Evolutionary conservation across 2,888 invertebrate genomes (phyloP).

Genomic region (Drosophila atripex): DNA sequence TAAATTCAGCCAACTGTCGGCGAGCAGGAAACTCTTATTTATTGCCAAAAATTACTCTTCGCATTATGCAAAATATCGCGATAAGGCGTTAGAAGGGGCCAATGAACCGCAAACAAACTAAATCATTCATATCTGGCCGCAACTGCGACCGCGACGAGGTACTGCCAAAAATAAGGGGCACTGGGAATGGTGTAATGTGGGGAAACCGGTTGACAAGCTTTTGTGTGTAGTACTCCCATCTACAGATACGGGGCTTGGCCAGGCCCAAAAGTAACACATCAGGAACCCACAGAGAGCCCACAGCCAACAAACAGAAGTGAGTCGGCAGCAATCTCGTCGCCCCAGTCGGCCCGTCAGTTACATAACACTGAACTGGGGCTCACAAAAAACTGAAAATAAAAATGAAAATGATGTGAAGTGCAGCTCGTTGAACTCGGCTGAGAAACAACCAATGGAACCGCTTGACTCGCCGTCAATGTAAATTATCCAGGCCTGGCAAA

Average conservation of each 20-base stretch:
- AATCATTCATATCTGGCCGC: slow-evolving; percentile 64
- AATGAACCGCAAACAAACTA: slow-evolving; percentile 65
- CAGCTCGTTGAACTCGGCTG: slow-evolving; percentile 30
- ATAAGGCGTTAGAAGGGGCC: slow-evolving; percentile 63
- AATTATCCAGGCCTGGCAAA: slow-evolving; percentile 26
- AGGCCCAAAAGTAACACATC: slow-evolving; percentile 69
- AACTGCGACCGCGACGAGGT: slow-evolving; percentile 24
- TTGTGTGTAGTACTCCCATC: slow-evolving; percentile 49
- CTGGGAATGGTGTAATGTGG: slow-evolving; percentile 59
- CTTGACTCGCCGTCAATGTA: slow-evolving; percentile 33
- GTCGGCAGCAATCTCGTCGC: slow-evolving; percentile 61
- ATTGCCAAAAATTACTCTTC: slow-evolving; percentile 56
- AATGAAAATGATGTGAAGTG: slow-evolving; percentile 31
- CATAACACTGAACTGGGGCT: slow-evolving; percentile 38
- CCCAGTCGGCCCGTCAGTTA: slow-evolving; percentile 53
- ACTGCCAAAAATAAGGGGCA: slow-evolving; percentile 50
- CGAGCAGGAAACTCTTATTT: slow-evolving; percentile 47
- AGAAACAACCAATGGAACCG: slow-evolving; percentile 20
- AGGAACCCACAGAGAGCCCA: slow-evolving; percentile 29
- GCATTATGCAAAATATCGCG: slow-evolving; percentile 67
- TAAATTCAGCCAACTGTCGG: slow-evolving; percentile 25
- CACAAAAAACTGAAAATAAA: slow-evolving; percentile 3
- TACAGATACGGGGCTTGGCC: slow-evolving; percentile 35
- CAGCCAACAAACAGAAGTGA: slow-evolving; percentile 57
- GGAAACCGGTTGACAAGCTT: slow-evolving; percentile 70